Base-by-base conservation (phyloP, 2,113 vertebrate genomes). In the Cromileptes altivelis region DNA sequence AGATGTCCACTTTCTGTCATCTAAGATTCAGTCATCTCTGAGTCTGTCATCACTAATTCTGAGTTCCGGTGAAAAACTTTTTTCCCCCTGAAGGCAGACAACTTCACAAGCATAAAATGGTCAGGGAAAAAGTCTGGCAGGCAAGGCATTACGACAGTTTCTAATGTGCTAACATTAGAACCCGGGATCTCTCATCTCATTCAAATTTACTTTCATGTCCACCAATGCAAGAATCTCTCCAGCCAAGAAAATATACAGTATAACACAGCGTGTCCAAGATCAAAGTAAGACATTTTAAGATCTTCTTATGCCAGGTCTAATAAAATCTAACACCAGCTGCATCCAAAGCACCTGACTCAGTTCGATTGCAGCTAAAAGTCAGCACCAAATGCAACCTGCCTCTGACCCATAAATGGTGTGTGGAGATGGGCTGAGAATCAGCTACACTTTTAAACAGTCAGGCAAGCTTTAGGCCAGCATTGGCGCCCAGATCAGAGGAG, bases 1-100 rank as follows among this genome's bases (percentile, higher is more conserved):
- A 72, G 67, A 83, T 50, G 62, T 80, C 67, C 49, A 56, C 53
- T 86, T 84, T 81, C 60, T 79, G 75, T 70, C 58, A 61, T 81
- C 33, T 55, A 45, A 23, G 56, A 72, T 81, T 88, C 68, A 64
- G 62, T 75, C 55, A 21, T 57, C 67, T 75, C 71, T 13, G 45
- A 52, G 75, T 68, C 64, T 72, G 78, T 62, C 82, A 75, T 47
- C 60, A 33, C 27, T 45, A 58, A 80, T 87, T 65, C 76, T 55
- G 40, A 50, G 64, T 75, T 74, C 45, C 37, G 67, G 68, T 53
- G 21, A 53, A 47, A 75, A 70, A 56, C 33, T 49, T 21, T 69
- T 50, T 68, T n/a, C 21, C 49, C n/a, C 70, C 55, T 84, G 50
- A 30, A 47, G 58, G 47, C 3, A 53, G 73, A 76, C 27, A 56